phyloP scores from a whole-genome alignment of 2,888 invertebrate species.

The Pammene fasciana region DNA sequence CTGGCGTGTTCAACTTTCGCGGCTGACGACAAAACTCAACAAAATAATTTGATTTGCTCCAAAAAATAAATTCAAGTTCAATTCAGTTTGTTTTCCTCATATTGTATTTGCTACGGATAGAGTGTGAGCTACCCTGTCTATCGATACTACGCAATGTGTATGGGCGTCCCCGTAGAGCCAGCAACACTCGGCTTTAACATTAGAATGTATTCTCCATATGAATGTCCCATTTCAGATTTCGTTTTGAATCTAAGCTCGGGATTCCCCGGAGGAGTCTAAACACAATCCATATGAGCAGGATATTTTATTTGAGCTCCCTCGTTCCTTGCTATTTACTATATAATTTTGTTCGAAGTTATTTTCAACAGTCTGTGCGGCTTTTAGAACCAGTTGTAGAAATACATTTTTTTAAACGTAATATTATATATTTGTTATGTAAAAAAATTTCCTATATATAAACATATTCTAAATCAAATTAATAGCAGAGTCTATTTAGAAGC shows the following conservation, averaged over 20 bases:
- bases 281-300: slow-evolving; percentile 30
- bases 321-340: slow-evolving; percentile 4
- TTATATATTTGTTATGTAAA: no score
- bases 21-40: no score
- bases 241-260: slow-evolving; percentile 29
- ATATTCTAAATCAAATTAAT: neutral
- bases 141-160: neutral
- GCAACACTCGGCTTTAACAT: slow-evolving; percentile 15
- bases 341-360: slow-evolving; percentile 6
- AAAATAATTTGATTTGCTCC: no score
- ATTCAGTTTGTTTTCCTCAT: no score
- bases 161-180: slow-evolving; percentile 4
- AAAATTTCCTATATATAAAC: no score
- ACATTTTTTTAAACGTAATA: no score
- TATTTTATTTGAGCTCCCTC: slow-evolving; percentile 31
- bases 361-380: neutral
- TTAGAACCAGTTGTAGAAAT: neutral
- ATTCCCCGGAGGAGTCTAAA: slow-evolving; percentile 29
- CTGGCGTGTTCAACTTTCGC: no score
- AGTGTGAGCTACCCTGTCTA: neutral
- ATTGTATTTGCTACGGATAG: neutral
- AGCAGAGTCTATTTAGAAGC: slow-evolving; percentile 12
- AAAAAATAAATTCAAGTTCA: no score
- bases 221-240: slow-evolving; percentile 32
- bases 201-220: slow-evolving; percentile 26